Percentiles rank a stretch among this genome's conserved stretches.
Conservation (phyloP, 2,888 invertebrate genomes). For the Chymomyza procnemis region DNA sequence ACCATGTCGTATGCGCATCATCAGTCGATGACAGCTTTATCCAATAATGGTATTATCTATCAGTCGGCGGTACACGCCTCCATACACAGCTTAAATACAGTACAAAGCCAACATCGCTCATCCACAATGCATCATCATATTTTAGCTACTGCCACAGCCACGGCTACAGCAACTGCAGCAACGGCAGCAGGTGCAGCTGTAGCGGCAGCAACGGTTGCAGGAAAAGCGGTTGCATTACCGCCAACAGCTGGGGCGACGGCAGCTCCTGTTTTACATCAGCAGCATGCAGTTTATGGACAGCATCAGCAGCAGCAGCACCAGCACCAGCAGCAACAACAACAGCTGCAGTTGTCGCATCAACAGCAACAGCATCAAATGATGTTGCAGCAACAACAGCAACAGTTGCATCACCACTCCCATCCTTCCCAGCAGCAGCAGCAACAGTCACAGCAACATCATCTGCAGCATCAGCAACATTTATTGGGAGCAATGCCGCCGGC, state of each 20-base stretch:
- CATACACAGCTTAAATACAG: slow-evolving; percentile 77
- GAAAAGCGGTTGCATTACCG: slow-evolving; percentile 41
- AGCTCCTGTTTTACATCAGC: slow-evolving; percentile 31
- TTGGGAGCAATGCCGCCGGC: slow-evolving; percentile 29
- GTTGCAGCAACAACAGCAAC: slow-evolving; percentile 37
- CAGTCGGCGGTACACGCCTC: slow-evolving; percentile 78
- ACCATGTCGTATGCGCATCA: slow-evolving; percentile 76
- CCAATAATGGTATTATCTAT: slow-evolving; percentile 78
- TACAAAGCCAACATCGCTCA: slow-evolving; percentile 75
- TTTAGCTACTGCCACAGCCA: slow-evolving; percentile 74
- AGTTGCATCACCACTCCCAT: slow-evolving; percentile 21
- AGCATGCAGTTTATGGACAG: slow-evolving; percentile 34
- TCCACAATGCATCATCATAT: slow-evolving; percentile 75
- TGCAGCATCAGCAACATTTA: slow-evolving; percentile 42
- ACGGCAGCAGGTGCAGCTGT: slow-evolving; percentile 58
- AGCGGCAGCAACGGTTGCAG: slow-evolving; percentile 45
- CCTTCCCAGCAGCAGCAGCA: slow-evolving; percentile 26
- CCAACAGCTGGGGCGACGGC: slow-evolving; percentile 50
- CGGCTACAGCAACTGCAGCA: slow-evolving; percentile 64
- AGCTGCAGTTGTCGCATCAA: slow-evolving; percentile 36
- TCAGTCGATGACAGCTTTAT: slow-evolving; percentile 77
- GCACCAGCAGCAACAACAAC: slow-evolving; percentile 52
- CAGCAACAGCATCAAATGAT: slow-evolving; percentile 26
- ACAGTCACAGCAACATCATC: slow-evolving; percentile 34
- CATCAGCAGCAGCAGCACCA: slow-evolving; percentile 49